Percentiles rank a stretch among this genome's conserved stretches.
Evolutionary conservation across 2,797 vertebrate genomes (phyloP).

Genomic region (Crocodylus rhombifer): DNA sequence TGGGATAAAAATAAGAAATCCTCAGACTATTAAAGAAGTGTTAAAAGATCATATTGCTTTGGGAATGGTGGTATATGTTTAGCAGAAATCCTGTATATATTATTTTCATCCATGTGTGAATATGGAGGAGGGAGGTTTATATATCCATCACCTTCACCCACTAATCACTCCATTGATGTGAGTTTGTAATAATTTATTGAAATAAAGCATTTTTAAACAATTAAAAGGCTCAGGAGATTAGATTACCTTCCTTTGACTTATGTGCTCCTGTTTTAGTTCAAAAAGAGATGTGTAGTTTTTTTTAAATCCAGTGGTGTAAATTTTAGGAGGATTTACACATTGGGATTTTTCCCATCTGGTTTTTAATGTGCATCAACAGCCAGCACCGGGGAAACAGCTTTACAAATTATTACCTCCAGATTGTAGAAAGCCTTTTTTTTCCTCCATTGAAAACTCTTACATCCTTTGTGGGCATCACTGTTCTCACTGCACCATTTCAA

Average conservation of each 20-base stretch:
- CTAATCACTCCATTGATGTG: slow-evolving; percentile 7
- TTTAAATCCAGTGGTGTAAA: slow-evolving; percentile 57
- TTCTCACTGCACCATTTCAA: slow-evolving; percentile 62
- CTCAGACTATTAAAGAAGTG: neutral
- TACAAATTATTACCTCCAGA: slow-evolving; percentile 73
- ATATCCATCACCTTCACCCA: slow-evolving; percentile 18
- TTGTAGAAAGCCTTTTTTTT: slow-evolving; percentile 59
- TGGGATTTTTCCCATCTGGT: slow-evolving; percentile 71
- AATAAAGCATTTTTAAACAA: slow-evolving; percentile 35
- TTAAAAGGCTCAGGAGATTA: slow-evolving; percentile 44
- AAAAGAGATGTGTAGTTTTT: slow-evolving; percentile 7
- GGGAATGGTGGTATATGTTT: neutral
- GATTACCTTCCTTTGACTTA: slow-evolving; percentile 48
- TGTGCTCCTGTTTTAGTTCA: slow-evolving; percentile 16
- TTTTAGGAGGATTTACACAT: slow-evolving; percentile 68
- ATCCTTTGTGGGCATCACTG: slow-evolving; percentile 55
- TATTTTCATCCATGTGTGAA: slow-evolving; percentile 6
- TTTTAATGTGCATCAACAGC: slow-evolving; percentile 55
- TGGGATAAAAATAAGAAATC: neutral
- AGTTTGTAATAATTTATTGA: slow-evolving; percentile 49
- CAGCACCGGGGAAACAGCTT: slow-evolving; percentile 60
- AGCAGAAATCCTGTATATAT: slow-evolving; percentile 14
- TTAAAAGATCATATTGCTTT: neutral
- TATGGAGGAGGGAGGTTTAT: neutral
- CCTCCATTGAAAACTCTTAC: slow-evolving; percentile 47